Percentiles rank a stretch among this genome's conserved stretches.
Evolutionary conservation across 2,113 vertebrate species (phyloP).

Genomic region (Xenotilapia flavipinnis): DNA sequence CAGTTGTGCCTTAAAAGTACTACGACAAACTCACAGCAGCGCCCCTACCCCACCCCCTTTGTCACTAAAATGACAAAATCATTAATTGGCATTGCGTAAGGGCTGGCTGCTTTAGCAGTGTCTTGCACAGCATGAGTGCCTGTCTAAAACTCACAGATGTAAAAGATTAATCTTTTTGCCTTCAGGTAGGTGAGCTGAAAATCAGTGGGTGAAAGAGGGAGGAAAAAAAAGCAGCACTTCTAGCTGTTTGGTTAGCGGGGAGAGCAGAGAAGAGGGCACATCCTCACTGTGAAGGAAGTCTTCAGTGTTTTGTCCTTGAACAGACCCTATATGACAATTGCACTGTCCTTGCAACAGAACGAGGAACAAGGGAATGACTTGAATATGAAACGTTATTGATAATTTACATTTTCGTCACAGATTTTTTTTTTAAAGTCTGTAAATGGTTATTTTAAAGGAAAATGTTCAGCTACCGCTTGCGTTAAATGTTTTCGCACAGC

Average conservation of each 20-base stretch:
- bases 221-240: conserved; percentile 16
- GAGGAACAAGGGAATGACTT: conserved; percentile 1
- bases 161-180: conserved; percentile 81
- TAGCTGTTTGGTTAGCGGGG: conserved; percentile 66
- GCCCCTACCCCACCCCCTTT: conserved; percentile 70
- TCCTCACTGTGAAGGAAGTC: conserved; percentile 36
- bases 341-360: conserved; percentile 2
- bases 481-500: background rate
- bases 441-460: conserved; percentile 4
- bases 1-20: conserved; percentile 77
- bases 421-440: background rate
- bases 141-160: conserved; percentile 77
- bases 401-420: background rate
- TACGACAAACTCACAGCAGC: conserved; percentile 77
- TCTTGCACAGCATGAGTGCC: conserved; percentile 80
- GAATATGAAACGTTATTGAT: conserved; percentile 29
- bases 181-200: conserved; percentile 78
- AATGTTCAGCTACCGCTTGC: background rate
- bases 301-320: conserved; percentile 69
- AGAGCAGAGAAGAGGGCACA: conserved; percentile 53
- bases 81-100: conserved; percentile 87
- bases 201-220: conserved; percentile 58
- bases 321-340: conserved; percentile 33
- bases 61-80: conserved; percentile 86
- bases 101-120: conserved; percentile 73